Evolutionary conservation across 2,888 invertebrate species (phyloP).

Genomic region (Germaria angustata): DNA sequence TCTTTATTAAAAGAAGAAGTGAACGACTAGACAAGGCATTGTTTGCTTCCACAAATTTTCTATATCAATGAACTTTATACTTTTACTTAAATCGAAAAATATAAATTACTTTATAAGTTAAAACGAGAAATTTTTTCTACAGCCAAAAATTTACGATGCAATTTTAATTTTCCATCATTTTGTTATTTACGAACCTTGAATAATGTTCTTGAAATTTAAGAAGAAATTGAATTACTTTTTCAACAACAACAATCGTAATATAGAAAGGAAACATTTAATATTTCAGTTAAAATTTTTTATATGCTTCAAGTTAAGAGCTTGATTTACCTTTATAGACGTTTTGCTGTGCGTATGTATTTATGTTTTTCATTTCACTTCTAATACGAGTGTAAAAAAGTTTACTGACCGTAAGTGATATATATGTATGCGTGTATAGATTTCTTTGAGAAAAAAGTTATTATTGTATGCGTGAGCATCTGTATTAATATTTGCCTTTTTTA

Average conservation of each 20-base stretch:
- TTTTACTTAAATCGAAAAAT: neutral
- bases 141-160: neutral
- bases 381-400: conserved; percentile 15
- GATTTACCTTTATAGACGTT: conserved; percentile 14
- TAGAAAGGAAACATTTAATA: neutral
- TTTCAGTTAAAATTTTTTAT: neutral
- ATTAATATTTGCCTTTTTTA: neutral
- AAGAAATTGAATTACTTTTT: neutral
- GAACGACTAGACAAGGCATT: too few species aligned
- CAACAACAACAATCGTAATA: neutral
- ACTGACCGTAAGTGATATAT: conserved; percentile 37
- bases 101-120: neutral
- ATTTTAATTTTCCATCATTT: neutral
- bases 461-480: too few species aligned
- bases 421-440: neutral
- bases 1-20: too few species aligned
- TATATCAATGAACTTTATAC: neutral
- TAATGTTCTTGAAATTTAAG: neutral
- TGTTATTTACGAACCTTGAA: conserved; percentile 4
- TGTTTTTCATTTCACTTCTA: conserved; percentile 6
- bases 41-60: neutral
- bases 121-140: neutral
- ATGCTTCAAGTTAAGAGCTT: conserved; percentile 17
- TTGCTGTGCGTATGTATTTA: neutral
- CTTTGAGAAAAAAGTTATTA: neutral